Conservation (phyloP, 2,113 vertebrate genomes). For the Trochalopteron elliotii region DNA sequence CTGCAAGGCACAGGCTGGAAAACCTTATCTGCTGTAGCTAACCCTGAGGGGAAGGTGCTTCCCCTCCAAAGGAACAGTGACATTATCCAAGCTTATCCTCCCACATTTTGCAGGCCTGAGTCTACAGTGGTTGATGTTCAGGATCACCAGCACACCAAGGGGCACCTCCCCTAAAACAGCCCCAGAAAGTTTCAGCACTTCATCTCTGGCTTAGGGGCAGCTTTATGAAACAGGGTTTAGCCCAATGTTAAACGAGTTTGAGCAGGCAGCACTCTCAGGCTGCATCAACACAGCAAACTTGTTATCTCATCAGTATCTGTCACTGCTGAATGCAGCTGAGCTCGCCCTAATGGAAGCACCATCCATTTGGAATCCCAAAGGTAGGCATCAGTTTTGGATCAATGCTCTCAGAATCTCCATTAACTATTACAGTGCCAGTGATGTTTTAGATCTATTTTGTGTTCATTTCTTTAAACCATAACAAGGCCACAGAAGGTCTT, state of each 20-base stretch:
- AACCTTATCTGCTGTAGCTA: background rate
- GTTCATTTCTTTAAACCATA: background rate
- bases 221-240: background rate
- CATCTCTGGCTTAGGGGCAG: background rate
- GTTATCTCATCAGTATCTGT: conserved; percentile 47
- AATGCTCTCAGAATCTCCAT: background rate
- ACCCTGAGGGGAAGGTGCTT: background rate
- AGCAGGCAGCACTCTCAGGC: background rate
- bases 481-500: background rate
- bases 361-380: conserved; percentile 50
- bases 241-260: background rate
- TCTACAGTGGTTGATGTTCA: background rate
- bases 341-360: background rate
- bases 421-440: background rate
- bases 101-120: background rate
- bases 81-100: background rate
- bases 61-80: background rate
- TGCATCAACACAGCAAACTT: background rate
- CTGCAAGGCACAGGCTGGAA: background rate
- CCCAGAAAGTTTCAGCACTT: background rate
- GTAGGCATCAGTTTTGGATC: background rate
- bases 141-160: background rate
- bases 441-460: background rate
- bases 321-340: background rate
- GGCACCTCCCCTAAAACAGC: background rate